phyloP scores from a whole-genome alignment of 2,888 invertebrate genomes.

The Ennomos fuscantarius region DNA sequence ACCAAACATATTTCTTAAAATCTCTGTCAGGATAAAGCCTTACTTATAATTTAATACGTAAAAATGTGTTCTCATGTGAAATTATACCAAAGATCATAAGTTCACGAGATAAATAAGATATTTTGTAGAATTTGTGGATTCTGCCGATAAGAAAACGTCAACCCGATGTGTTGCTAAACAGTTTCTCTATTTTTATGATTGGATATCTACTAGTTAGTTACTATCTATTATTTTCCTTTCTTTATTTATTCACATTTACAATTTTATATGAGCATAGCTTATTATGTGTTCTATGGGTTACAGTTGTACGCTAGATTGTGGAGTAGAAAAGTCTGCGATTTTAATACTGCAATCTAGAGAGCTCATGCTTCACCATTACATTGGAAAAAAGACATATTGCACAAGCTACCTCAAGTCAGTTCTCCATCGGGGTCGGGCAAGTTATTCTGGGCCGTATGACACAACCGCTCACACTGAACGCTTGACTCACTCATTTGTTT shows the following conservation, averaged over 20 bases:
- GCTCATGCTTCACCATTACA: too few species aligned
- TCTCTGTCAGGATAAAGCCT: too few species aligned
- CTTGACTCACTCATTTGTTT: constrained; percentile 51
- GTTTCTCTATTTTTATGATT: constrained; percentile 8
- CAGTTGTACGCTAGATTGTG: too few species aligned
- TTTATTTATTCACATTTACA: too few species aligned
- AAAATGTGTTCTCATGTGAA: constrained; percentile 31
- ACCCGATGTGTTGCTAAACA: constrained; percentile 44
- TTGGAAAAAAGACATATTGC: constrained; percentile 7
- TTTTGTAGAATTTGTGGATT: constrained; percentile 55
- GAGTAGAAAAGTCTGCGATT: too few species aligned
- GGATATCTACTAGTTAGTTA: too few species aligned
- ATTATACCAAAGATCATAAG: constrained; percentile 59
- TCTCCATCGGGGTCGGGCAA: constrained; percentile 38
- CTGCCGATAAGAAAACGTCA: constrained; percentile 58
- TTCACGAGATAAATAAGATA: constrained; percentile 52
- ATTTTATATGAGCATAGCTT: too few species aligned
- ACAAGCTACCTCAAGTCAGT: constrained; percentile 9
- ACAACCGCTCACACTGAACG: constrained; percentile 46
- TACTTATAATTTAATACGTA: background rate
- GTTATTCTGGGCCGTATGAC: constrained; percentile 61
- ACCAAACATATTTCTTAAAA: too few species aligned
- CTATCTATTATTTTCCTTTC: too few species aligned
- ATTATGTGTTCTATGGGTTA: too few species aligned
- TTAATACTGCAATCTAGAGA: too few species aligned